Base-by-base conservation (phyloP, 2,113 vertebrate genomes). In the Rhinogobius similis region DNA sequence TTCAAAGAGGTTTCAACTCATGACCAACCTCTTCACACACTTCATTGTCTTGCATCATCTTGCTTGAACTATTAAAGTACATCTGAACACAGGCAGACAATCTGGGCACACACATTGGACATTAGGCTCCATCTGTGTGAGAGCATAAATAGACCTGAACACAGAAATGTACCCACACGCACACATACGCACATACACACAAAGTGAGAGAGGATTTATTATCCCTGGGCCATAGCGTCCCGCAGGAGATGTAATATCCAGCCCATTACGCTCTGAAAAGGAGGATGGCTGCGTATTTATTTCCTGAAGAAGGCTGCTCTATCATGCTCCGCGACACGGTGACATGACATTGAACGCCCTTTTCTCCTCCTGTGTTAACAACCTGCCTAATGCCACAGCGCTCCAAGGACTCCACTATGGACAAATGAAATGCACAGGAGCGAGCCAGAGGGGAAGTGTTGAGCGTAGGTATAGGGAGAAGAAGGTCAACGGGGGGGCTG, bases 311-410 rank as follows among this genome's bases (percentile, higher is more conserved):
- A 82, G 79, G 85, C 53, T 68, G 85, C 80, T 87, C 73, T 74
- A 77, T 83, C 86, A 80, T 72, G 75, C 72, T 80, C 77, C 73
- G 79, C 69, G 68, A 88, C 89, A 78, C 72, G 12, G 72, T 88
- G 86, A 89, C 87, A 83, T 88, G 91, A 93, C 91, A 93, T 90
- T 91, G 90, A 90, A 88, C 64, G 83, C 77, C 86, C 84, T 85
- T 83, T 83, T 78, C 71, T 76, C 77, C 74, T 48, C 77, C 74
- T 44, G 74, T 81, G 77, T 88, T 86, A 88, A 86, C 81, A 86
- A 83, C 82, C 81, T 77, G 63, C 76, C 75, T 70, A 78, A 79
- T 73, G 75, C 79, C 68, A 67, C 59, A 62, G 55, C 10, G 72
- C 79, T 86, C 88, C 88, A 90, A 92, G 91, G 90, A 89, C 82